Evolutionary conservation across 2,113 vertebrate genomes (phyloP), one percentile per base, ranked within the genome.

Genomic region (Syngnathoides biaculeatus): DNA sequence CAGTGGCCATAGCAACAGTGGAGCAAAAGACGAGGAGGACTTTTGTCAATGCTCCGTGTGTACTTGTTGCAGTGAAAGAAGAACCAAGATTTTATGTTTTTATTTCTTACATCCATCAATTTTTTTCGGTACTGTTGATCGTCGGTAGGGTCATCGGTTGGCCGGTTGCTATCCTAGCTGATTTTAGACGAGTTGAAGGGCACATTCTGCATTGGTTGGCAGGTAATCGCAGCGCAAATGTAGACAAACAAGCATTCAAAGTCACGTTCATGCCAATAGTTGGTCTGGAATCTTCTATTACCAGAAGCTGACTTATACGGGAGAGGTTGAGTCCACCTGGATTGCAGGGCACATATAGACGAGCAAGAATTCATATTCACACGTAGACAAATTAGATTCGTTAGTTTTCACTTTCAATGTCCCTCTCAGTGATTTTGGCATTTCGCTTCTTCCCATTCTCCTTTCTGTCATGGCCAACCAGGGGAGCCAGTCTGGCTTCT

Each of bases 1-100:
- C 82, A 61, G 90, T 91, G 89, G 77, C 84, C 90, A 90, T 91
- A 88, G 87, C 86, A 91, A 91, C 88, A 79, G 79, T 55, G 74
- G 74, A 87, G 76, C 72, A 64, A 69, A 77, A 73, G 72, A 80
- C 84, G 80, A 83, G 80, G 65, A 74, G 64, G 57, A 65, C 71
- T 68, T 74, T 80, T 65, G 70, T 64, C 73, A 80, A 85, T 82
- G 71, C 64, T 69, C 83, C 72, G 69, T 84, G 82, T 70, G 82
- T 83, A 83, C 87, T 88, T 88, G 86, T 81, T 86, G 74, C 68
- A 73, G 77, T 52, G n/a, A n/a, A 8, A n/a, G 19, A 22, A 14
- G 56, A n/a, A n/a, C n/a, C n/a, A n/a, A n/a, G n/a, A n/a, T 3
- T 35, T 30, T 8, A 9, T 10, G 7, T 20, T 13, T 30, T 3